phyloP scores from a whole-genome alignment of 2,113 vertebrate genomes.

The Actenoides hombroni region DNA sequence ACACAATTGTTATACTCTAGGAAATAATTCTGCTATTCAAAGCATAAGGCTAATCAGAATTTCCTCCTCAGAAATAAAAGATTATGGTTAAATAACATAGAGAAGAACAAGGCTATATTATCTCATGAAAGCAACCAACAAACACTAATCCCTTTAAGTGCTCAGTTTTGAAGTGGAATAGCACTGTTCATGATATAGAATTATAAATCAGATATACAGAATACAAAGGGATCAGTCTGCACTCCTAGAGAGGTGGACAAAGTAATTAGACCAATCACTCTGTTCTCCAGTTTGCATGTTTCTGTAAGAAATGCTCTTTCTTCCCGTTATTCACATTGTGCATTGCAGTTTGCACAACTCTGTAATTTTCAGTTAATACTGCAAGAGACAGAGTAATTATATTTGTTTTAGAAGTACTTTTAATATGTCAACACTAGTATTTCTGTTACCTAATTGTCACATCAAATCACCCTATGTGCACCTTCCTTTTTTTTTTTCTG shows the following conservation, averaged over 20 bases:
- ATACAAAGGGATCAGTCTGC: not conserved
- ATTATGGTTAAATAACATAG: slow-evolving; percentile 29
- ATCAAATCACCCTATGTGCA: not conserved
- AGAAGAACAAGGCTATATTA: slow-evolving; percentile 22
- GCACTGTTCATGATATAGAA: not conserved
- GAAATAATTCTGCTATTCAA: slow-evolving; percentile 46
- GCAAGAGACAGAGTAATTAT: not conserved
- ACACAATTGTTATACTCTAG: slow-evolving; percentile 36
- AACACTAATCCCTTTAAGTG: slow-evolving; percentile 50
- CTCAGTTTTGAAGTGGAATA: slow-evolving; percentile 28
- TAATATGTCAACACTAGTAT: not conserved
- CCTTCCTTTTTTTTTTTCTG: not conserved
- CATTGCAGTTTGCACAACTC: not conserved
- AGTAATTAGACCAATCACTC: not conserved
- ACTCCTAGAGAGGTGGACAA: not conserved
- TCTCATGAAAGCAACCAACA: slow-evolving; percentile 55
- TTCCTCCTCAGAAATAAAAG: slow-evolving; percentile 50
- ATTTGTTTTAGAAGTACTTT: not conserved
- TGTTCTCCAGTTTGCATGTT: not conserved
- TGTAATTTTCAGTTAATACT: not conserved
- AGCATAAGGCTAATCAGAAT: slow-evolving; percentile 32
- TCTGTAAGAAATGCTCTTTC: not conserved
- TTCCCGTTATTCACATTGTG: not conserved
- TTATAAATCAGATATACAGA: not conserved
- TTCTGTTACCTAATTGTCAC: not conserved